phyloP scores from a whole-genome alignment of 2,113 vertebrate genomes.

The Grallaria varia region DNA sequence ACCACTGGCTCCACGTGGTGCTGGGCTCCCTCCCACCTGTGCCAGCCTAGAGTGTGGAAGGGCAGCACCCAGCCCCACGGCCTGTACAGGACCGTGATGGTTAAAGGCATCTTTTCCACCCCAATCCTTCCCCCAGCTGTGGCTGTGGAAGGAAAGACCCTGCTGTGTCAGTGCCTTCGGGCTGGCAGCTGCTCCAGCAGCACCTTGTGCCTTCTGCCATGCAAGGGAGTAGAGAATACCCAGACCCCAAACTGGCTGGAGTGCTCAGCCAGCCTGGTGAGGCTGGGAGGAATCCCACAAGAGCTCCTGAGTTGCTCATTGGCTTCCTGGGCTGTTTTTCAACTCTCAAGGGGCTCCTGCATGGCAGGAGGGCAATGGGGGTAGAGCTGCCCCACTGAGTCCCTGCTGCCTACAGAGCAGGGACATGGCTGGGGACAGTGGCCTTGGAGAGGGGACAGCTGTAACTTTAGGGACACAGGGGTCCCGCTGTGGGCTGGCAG shows the following conservation, averaged over 20 bases:
- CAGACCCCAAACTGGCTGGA: rapidly evolving
- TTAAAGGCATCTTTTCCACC: neutral
- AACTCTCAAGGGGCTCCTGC: neutral
- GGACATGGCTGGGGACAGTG: neutral
- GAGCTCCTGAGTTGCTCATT: neutral
- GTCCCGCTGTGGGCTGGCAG: neutral
- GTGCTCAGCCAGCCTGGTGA: neutral
- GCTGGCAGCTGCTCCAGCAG: neutral
- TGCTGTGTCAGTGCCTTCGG: rapidly evolving
- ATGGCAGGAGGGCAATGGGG: neutral
- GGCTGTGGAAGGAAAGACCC: neutral
- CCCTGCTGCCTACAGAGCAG: rapidly evolving
- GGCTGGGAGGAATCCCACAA: rapidly evolving
- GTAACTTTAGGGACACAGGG: neutral
- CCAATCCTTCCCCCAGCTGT: neutral
- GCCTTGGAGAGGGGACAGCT: neutral
- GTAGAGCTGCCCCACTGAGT: neutral
- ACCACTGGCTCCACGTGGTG: rapidly evolving
- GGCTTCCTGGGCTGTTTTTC: neutral
- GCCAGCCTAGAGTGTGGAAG: rapidly evolving
- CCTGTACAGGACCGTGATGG: rapidly evolving
- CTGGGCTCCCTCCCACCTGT: neutral
- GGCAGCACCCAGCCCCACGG: neutral
- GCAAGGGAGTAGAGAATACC: neutral
- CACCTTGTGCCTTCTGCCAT: rapidly evolving